A percentile compares a stretch with the other conserved stretches of the same genome.
phyloP scores from a whole-genome alignment of 2,888 invertebrate genomes.

The Mycalesis mineus region DNA sequence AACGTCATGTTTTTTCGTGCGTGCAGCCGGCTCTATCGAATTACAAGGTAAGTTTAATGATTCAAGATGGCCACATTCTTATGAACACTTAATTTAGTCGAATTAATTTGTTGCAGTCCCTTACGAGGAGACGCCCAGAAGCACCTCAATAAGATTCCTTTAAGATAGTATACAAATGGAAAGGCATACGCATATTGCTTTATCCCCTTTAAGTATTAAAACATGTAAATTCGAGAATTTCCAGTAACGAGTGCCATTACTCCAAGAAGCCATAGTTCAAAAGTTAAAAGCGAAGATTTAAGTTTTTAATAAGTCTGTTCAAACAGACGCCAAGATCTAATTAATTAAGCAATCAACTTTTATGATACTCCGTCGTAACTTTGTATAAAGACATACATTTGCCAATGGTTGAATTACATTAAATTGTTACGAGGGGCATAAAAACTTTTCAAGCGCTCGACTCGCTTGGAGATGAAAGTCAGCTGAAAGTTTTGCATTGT shows the following conservation, averaged over 20 bases:
- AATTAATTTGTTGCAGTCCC: too few relatives aligned
- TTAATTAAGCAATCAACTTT: conserved; percentile 6
- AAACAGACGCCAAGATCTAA: neutral
- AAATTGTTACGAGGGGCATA: conserved; percentile 4
- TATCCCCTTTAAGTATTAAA: too few relatives aligned
- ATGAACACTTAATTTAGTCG: too few relatives aligned
- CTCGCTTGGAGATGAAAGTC: neutral
- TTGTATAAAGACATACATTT: conserved; percentile 2
- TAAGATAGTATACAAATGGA: too few relatives aligned
- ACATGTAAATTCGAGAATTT: neutral
- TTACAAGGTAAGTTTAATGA: too few relatives aligned
- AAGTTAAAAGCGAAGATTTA: neutral
- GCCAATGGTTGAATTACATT: conserved; percentile 7
- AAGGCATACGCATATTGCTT: too few relatives aligned
- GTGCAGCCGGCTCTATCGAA: too few relatives aligned
- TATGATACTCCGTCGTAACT: neutral
- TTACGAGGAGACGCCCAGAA: too few relatives aligned
- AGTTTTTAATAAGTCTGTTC: conserved; percentile 1
- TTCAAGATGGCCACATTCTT: too few relatives aligned
- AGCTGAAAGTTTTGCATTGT: neutral
- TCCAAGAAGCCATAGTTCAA: conserved; percentile 6
- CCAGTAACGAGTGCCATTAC: neutral
- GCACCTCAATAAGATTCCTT: too few relatives aligned
- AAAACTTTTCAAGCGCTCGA: conserved; percentile 6
- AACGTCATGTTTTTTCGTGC: too few relatives aligned